phyloP scores from a whole-genome alignment of 2,888 invertebrate species.

The Dasysyrphus albostriatus region DNA sequence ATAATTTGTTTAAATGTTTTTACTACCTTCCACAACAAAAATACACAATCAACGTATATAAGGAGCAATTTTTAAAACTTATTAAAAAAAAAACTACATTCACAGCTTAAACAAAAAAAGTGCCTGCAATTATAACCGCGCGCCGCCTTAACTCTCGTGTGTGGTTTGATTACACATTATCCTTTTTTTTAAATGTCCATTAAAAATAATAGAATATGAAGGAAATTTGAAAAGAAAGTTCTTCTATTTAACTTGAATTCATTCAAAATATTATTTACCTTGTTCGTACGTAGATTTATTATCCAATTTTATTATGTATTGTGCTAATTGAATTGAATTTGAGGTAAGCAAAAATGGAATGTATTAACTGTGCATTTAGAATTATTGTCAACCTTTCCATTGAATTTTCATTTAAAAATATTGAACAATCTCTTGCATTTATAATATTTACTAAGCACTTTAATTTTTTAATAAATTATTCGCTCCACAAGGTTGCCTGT shows the following conservation, averaged over 20 bases:
- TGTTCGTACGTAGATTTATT: background rate
- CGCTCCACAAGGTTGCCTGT: no score
- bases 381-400: no score
- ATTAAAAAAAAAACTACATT: slow-evolving; percentile 13
- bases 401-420: no score
- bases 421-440: no score
- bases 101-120: slow-evolving; percentile 42
- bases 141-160: slow-evolving; percentile 22
- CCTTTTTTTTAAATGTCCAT: slow-evolving; percentile 2
- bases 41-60: slow-evolving; percentile 31
- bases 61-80: slow-evolving; percentile 47
- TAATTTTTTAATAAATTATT: no score
- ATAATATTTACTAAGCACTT: no score
- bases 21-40: slow-evolving; percentile 24
- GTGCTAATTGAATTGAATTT: background rate
- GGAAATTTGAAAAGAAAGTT: no score
- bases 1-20: slow-evolving; percentile 21
- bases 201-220: no score
- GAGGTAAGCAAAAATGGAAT: background rate
- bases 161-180: slow-evolving; percentile 36
- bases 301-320: background rate
- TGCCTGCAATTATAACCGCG: slow-evolving; percentile 65
- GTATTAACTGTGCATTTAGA: background rate
- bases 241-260: no score
- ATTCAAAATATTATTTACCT: background rate